Evolutionary conservation across 2,888 invertebrate genomes (phyloP).

Genomic region (Tenthredo scrophulariae): DNA sequence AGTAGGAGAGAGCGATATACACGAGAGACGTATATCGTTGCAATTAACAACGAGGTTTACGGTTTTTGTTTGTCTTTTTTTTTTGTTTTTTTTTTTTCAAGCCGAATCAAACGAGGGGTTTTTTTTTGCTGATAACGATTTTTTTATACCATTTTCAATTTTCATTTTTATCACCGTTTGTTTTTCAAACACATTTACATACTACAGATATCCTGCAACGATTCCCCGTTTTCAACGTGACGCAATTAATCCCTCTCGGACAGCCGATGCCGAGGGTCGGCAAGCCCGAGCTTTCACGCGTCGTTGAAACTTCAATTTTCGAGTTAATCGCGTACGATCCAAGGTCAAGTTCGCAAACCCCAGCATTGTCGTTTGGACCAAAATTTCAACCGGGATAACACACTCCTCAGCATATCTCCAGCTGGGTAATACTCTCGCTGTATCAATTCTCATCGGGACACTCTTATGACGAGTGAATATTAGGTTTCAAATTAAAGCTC

Average conservation of each 20-base stretch:
- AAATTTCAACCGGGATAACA: conserved; percentile 18
- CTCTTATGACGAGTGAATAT: not conserved
- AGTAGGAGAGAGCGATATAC: not conserved
- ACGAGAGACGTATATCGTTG: not conserved
- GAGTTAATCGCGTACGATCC: conserved; percentile 46
- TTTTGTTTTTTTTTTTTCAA: not conserved
- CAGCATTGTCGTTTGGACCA: not conserved
- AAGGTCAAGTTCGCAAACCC: conserved; percentile 50
- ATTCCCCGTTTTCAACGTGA: conserved; percentile 51
- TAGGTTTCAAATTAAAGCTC: not conserved
- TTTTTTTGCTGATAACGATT: not conserved
- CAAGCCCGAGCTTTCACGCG: conserved; percentile 47
- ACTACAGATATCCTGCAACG: not conserved
- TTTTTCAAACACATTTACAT: conserved; percentile 7
- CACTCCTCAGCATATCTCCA: not conserved
- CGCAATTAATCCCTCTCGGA: conserved; percentile 49
- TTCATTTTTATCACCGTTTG: conserved; percentile 11
- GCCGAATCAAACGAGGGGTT: not conserved
- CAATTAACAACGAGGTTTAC: conserved; percentile 4
- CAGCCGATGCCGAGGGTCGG: conserved; percentile 43
- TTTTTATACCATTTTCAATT: conserved; percentile 9
- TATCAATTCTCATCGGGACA: not conserved
- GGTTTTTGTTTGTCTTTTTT: not conserved
- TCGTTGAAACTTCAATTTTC: conserved; percentile 52
- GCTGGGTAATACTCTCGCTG: not conserved